These are phyloP conservation scores for Scolopax rusticola DNA, from an alignment of 2,797 vertebrate species.

Conservation along the genomic window DNA sequence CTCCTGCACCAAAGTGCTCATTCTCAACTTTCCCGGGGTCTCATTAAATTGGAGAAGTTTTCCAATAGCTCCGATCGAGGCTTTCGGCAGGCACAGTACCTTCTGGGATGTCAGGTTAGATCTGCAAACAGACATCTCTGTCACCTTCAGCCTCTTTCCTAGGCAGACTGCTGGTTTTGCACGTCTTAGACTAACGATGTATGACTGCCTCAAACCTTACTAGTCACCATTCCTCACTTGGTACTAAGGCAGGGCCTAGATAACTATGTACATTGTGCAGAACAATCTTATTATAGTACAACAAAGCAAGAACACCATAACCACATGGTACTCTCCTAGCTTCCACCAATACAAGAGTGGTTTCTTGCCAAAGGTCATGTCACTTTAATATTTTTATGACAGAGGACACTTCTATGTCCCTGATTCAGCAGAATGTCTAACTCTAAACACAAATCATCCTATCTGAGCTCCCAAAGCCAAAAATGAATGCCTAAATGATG, in stretches of 20 bases:
- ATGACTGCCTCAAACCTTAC: not conserved
- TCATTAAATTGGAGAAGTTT: not conserved
- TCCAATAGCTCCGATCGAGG: not conserved
- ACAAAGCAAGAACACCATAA: fast-evolving
- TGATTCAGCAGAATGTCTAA: not conserved
- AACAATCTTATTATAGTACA: not conserved
- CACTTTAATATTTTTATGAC: not conserved
- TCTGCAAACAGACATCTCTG: not conserved
- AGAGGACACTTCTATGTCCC: not conserved
- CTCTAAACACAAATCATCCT: not conserved
- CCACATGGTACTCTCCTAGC: not conserved
- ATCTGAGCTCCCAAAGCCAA: not conserved
- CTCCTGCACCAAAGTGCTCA: not conserved
- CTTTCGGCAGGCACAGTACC: not conserved
- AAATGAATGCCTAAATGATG: not conserved
- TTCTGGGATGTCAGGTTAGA: not conserved
- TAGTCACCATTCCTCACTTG: not conserved
- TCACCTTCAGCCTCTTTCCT: not conserved
- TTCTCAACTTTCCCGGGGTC: not conserved
- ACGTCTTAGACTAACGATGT: not conserved
- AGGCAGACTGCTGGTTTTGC: not conserved
- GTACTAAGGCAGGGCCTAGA: not conserved
- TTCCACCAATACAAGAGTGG: not conserved
- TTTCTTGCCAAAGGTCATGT: not conserved
- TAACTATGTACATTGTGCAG: not conserved